Base-by-base conservation (phyloP, 2,797 vertebrate species). In the Smutsia temminckii region DNA sequence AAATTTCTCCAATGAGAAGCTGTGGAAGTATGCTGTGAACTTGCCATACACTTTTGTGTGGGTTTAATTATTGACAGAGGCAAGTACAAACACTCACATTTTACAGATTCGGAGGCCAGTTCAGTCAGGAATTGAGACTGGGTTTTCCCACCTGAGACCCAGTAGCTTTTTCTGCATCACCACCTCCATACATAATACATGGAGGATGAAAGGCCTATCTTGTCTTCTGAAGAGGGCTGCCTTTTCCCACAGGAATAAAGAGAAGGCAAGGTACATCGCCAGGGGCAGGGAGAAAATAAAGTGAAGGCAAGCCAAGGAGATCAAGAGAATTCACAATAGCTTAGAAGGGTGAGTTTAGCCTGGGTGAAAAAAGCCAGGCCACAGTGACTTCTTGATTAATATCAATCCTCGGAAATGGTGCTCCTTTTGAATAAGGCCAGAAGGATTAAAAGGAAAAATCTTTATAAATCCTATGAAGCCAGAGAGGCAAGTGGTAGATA, bases 391-490 rank as follows among this genome's bases (percentile, higher is more conserved):
- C 71, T 87, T 81, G 96, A 95, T 97, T 85, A 93, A 94, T 40
- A 75, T 2, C 51, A 95, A 96, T 96, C 94, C 91, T 72, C 91
- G 59, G 93, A 96, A 95, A 91, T 51, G 75, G 37, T 84, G 91
- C 89, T 91, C 94, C 80, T 95, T 96, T 95, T 95, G 91, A 87
- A 91, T 83, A 94, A 96, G 85, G 71, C 93, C 96, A 85, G 66
- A 6, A 32, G 95, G 95, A 97, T 97, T 96, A 97, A 89, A 87
- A 89, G 85, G 77, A 87, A 96, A 97, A 97, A 61, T 64, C 96
- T 95, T 93, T 34, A 69, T 75, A 97, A 97, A 96, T 96, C 97
- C 95, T 42, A 63, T 18, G 71, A 97, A 97, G 93, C 84, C 80
- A 40, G 89, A 68, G 93, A 59, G 91, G 86, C 71, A 6, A 89